Evolutionary conservation across 1,140 invertebrate species (phyloP), one percentile per base, ranked within the genome.

Genomic region (Drosophila nebulosa): DNA sequence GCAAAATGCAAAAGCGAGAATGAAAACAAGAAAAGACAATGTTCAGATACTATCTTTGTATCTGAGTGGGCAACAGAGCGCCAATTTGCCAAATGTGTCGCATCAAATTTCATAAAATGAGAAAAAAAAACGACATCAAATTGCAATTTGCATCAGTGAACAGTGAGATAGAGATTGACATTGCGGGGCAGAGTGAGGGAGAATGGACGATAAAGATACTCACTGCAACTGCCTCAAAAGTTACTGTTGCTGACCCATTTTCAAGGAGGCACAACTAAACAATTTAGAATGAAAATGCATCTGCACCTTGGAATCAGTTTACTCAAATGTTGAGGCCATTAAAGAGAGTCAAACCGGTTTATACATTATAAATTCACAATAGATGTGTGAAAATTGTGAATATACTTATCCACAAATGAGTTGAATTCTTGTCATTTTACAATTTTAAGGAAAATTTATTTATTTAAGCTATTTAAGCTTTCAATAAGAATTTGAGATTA

Each of bases 71-170:
- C 56, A 55, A 24, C 52, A 51, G 39, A 46, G 35, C 53, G 62
- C 32, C 83, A 86, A 86, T 86, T 86, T 86, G 83, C 74, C 81
- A 86, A 86, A 86, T 86, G 78, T 86, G 71, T 86, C 83, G 78
- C 74, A 71, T 83, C 74, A 72, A 74, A 75, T 80, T 78, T 51
- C 64, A 83, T 75, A 68, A 68, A 52, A 50, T n/a, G 26, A 30
- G 30, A 64, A 46, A 63, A 58, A 26, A 65, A 9, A 36, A 52
- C 14, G n/a, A n/a, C n/a, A n/a, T n/a, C n/a, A 30, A 24, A 35
- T 57, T 53, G 60, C n/a, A 22, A 32, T 14, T 50, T 27, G 32
- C 50, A 65, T 21, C 32, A 26, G 35, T 36, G 36, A 21, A 39
- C 53, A 21, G 53, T 32, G 42, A 27, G 32, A 58, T 14, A 10